Conservation (phyloP, 2,113 vertebrate species). For the Odontesthes bonariensis region DNA sequence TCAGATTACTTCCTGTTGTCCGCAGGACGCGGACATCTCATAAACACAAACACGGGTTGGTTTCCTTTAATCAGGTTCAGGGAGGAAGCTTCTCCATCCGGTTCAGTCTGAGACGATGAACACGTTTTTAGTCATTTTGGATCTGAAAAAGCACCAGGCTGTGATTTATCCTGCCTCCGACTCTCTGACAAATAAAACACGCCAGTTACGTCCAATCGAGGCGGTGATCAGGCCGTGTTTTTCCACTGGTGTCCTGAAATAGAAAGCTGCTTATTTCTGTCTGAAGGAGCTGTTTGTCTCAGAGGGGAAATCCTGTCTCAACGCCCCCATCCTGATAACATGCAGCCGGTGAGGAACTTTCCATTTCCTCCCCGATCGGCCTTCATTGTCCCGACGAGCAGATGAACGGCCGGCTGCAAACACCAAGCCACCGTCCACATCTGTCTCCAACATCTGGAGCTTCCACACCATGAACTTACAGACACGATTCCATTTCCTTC, state of each 20-base stretch:
- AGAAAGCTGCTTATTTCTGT: conserved; percentile 51
- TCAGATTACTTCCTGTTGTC: conserved; percentile 39
- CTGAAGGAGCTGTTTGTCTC: conserved; percentile 38
- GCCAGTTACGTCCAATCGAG: not conserved
- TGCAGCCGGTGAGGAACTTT: conserved; percentile 49
- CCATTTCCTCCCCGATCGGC: conserved; percentile 62
- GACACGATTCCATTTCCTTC: too few relatives aligned
- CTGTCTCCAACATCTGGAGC: too few relatives aligned
- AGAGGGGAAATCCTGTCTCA: conserved; percentile 70
- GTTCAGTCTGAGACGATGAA: too few relatives aligned
- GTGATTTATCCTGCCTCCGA: too few relatives aligned
- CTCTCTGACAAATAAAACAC: too few relatives aligned
- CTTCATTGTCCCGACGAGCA: conserved; percentile 40
- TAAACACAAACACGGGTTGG: conserved; percentile 1
- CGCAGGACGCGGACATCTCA: not conserved
- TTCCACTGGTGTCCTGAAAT: conserved; percentile 63
- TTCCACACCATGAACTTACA: not conserved
- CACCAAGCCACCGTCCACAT: too few relatives aligned
- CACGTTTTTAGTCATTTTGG: too few relatives aligned
- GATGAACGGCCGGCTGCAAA: not conserved
- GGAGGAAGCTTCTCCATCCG: not conserved
- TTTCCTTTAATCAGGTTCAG: not conserved
- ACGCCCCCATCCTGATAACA: conserved; percentile 10
- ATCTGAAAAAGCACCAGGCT: too few relatives aligned
- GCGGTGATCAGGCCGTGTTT: not conserved